Conservation (phyloP, 2,888 invertebrate species). For the Colostygia pectinataria region DNA sequence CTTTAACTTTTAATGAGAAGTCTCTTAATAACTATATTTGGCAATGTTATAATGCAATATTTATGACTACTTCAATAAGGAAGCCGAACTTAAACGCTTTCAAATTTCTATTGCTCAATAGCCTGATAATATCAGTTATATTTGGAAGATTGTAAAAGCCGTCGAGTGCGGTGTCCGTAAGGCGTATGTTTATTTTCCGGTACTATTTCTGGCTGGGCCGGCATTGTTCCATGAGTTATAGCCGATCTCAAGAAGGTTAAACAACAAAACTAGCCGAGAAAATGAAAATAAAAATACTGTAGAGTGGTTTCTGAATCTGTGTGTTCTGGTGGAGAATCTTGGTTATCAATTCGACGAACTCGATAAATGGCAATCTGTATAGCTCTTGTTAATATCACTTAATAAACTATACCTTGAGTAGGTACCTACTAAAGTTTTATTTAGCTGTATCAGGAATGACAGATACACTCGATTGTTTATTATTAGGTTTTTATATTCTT, state of each 20-base stretch:
- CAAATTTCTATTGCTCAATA: conserved; percentile 12
- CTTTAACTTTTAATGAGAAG: too few relatives aligned
- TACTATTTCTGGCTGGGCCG: conserved; percentile 69
- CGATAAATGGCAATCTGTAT: neutral
- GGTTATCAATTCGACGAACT: neutral
- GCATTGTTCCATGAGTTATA: conserved; percentile 74
- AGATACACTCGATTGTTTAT: too few relatives aligned
- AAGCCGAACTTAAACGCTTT: conserved; percentile 8
- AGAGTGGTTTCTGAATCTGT: conserved; percentile 7
- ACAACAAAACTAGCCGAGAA: conserved; percentile 57
- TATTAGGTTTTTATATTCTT: too few relatives aligned
- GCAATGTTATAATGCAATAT: neutral
- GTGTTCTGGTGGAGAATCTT: neutral
- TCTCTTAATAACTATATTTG: too few relatives aligned
- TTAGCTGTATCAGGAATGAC: too few relatives aligned
- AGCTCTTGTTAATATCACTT: too few relatives aligned
- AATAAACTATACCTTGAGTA: too few relatives aligned
- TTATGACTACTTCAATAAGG: conserved; percentile 1
- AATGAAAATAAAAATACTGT: conserved; percentile 30
- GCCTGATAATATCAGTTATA: conserved; percentile 22
- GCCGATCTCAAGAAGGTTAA: conserved; percentile 60
- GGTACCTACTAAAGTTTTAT: too few relatives aligned
- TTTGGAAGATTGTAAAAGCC: conserved; percentile 38
- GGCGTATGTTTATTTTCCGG: conserved; percentile 65
- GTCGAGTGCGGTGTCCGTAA: conserved; percentile 50